Evolutionary conservation across 1,140 invertebrate species (phyloP).

Genomic region (Ceratosolen solmsi): DNA sequence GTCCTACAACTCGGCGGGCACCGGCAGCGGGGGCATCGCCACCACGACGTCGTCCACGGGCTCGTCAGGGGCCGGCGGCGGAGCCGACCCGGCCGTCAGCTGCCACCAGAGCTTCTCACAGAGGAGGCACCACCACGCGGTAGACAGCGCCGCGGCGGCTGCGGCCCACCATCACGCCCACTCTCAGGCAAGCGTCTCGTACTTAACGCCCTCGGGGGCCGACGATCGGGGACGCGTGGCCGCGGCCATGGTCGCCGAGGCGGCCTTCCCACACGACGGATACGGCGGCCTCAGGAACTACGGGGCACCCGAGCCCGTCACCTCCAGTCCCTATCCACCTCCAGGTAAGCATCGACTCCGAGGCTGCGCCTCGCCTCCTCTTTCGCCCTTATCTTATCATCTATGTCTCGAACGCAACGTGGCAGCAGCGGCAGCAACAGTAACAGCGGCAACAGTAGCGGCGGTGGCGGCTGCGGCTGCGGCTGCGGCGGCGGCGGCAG

Average conservation of each 20-base stretch:
- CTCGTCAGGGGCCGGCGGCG: slow-evolving; percentile 68
- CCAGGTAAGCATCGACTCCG: slow-evolving; percentile 78
- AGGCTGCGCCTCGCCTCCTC: neutral
- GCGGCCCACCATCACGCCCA: slow-evolving; percentile 75
- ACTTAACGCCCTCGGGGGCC: slow-evolving; percentile 77
- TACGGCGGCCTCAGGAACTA: slow-evolving; percentile 84
- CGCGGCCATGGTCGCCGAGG: slow-evolving; percentile 78
- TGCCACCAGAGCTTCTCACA: slow-evolving; percentile 84
- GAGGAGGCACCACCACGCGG: slow-evolving; percentile 72
- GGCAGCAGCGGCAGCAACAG: neutral
- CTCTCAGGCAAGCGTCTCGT: slow-evolving; percentile 74
- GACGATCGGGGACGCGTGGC: slow-evolving; percentile 78
- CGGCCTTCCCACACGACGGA: slow-evolving; percentile 83
- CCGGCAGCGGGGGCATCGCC: slow-evolving; percentile 63
- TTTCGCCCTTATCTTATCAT: neutral
- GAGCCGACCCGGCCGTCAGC: slow-evolving; percentile 75
- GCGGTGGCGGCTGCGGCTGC: neutral
- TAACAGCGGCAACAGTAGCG: neutral
- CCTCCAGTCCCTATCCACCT: slow-evolving; percentile 85
- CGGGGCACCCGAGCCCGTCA: slow-evolving; percentile 81
- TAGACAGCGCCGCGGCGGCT: slow-evolving; percentile 66
- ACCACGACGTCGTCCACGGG: slow-evolving; percentile 77
- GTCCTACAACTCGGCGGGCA: slow-evolving; percentile 73
- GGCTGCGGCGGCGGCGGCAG: neutral
- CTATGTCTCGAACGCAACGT: too few species aligned